These are phyloP conservation scores for Diplodus sargus DNA, from an alignment of 2,797 vertebrate species.

Conservation along the genomic window DNA sequence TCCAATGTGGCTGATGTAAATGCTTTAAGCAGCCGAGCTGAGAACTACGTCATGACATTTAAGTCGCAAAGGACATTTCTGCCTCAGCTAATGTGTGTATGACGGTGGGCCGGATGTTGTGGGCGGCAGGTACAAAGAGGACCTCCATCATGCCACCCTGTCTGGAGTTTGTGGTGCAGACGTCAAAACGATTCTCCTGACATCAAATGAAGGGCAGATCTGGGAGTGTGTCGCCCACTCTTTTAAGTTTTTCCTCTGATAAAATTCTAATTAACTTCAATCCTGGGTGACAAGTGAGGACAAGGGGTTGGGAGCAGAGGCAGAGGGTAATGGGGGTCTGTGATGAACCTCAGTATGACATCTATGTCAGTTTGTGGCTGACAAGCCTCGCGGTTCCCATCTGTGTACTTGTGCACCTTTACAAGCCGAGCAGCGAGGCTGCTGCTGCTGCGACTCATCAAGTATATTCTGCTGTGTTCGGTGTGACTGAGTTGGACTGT, in stretches of 20 bases:
- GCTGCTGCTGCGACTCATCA: conserved; percentile 5
- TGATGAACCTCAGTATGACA: conserved; percentile 10
- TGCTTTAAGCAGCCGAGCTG: conserved; percentile 5
- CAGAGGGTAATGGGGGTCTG: background rate
- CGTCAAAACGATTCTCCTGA: conserved; percentile 53
- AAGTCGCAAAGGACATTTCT: conserved; percentile 30
- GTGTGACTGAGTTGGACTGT: conserved; percentile 16
- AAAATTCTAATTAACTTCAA: conserved; percentile 79
- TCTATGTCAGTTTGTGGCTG: conserved; percentile 30
- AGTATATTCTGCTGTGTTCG: background rate
- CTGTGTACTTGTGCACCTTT: conserved; percentile 7
- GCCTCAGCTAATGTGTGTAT: conserved; percentile 24
- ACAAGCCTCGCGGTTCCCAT: background rate
- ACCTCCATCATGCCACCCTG: conserved; percentile 34
- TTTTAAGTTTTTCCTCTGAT: conserved; percentile 74
- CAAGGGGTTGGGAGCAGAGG: conserved; percentile 7
- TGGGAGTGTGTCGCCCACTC: conserved; percentile 49
- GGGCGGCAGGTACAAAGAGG: conserved; percentile 33
- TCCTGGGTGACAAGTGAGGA: conserved; percentile 41
- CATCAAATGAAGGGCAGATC: conserved; percentile 72
- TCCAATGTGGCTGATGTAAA: background rate
- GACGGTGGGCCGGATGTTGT: conserved; percentile 25
- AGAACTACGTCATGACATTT: conserved; percentile 13
- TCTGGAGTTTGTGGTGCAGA: conserved; percentile 50
- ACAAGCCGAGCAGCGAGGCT: background rate